Evolutionary conservation across 53 echinoderm and acorn worm species (phyloP).

Genomic region (Arbacia lixula): DNA sequence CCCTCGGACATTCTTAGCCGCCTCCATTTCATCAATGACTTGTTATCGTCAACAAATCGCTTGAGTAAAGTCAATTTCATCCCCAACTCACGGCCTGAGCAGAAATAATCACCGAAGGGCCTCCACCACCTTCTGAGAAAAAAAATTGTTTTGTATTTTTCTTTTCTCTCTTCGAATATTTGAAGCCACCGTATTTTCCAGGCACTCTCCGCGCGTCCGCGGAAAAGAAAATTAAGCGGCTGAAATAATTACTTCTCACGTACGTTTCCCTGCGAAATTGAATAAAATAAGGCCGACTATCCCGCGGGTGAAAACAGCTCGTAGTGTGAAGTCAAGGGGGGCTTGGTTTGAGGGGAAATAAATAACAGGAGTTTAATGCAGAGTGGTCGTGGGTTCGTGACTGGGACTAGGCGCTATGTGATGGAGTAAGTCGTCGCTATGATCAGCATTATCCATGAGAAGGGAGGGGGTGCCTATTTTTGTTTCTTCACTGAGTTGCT

Average conservation of each 20-base stretch:
- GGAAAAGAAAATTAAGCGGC: slow-evolving; percentile 14
- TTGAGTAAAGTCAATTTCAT: slow-evolving; percentile 47
- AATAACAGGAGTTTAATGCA: slow-evolving; percentile 12
- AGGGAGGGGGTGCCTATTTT: too few relatives aligned
- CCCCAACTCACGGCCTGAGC: slow-evolving; percentile 16
- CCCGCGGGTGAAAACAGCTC: background rate
- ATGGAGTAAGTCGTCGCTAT: too few relatives aligned
- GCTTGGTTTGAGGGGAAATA: slow-evolving; percentile 13
- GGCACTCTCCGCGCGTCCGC: background rate
- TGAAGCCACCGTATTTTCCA: slow-evolving; percentile 6
- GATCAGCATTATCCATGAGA: too few relatives aligned
- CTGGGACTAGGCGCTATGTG: too few relatives aligned
- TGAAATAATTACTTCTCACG: slow-evolving; percentile 51
- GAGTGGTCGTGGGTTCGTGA: background rate
- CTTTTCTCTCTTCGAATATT: background rate
- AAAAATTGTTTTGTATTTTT: slow-evolving; percentile 5
- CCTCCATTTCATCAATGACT: background rate
- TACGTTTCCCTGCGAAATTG: slow-evolving; percentile 23
- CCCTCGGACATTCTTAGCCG: too few relatives aligned
- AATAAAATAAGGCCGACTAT: slow-evolving; percentile 15
- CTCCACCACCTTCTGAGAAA: background rate
- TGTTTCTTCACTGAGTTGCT: too few relatives aligned
- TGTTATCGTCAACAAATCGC: slow-evolving; percentile 37
- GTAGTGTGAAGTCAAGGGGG: background rate
- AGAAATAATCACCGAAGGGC: slow-evolving; percentile 37